Percentiles rank a stretch among this genome's conserved stretches.
These are phyloP conservation scores for Catharus minimus DNA, from an alignment of 2,113 vertebrate species.

Conservation along the genomic window DNA sequence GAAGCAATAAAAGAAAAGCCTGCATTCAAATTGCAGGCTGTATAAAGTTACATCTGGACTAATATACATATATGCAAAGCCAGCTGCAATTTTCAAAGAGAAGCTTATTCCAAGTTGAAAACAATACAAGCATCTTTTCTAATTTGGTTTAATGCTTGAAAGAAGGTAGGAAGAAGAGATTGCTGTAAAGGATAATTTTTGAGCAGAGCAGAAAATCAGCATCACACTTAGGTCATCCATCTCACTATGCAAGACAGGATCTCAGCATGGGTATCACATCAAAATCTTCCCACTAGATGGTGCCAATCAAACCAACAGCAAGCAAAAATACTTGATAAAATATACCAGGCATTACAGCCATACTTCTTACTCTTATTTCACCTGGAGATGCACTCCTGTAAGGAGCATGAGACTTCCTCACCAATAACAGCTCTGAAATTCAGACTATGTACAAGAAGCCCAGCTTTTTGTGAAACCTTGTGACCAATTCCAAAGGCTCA, in stretches of 20 bases:
- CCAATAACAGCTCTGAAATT: not conserved
- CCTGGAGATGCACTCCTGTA: not conserved
- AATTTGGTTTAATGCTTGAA: not conserved
- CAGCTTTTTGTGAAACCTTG: not conserved
- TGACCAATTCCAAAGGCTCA: not conserved
- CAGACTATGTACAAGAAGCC: not conserved
- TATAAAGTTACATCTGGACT: not conserved
- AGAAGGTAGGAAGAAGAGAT: not conserved
- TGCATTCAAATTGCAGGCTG: not conserved
- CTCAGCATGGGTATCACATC: rapidly evolving
- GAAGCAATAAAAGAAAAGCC: not conserved
- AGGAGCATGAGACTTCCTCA: not conserved
- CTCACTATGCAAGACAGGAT: not conserved
- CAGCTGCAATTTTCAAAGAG: not conserved
- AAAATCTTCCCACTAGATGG: not conserved
- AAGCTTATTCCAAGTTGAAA: not conserved
- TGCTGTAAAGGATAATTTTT: not conserved
- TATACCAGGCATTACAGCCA: not conserved
- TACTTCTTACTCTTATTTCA: not conserved
- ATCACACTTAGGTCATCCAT: not conserved
- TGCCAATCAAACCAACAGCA: not conserved
- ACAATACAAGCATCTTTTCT: not conserved
- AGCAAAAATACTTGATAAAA: not conserved
- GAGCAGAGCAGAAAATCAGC: not conserved
- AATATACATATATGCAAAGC: not conserved